A percentile compares a stretch with the other conserved stretches of the same genome.
Evolutionary conservation across 1,140 invertebrate species (phyloP).

Genomic region (Aphelenchoides besseyi): DNA sequence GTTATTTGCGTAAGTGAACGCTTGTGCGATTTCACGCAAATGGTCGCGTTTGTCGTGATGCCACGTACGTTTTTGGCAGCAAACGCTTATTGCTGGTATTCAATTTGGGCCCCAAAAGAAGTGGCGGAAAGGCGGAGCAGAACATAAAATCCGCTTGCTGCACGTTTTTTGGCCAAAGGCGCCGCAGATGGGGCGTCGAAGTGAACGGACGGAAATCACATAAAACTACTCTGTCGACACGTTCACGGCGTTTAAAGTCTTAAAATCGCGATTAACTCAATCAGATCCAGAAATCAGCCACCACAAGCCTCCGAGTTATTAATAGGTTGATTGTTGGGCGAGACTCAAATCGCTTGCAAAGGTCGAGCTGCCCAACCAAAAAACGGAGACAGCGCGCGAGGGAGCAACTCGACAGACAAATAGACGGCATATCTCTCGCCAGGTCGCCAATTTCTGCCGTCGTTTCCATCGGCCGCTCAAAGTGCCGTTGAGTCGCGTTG

Average conservation of each 20-base stretch:
- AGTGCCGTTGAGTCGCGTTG: neutral
- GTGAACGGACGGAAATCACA: neutral
- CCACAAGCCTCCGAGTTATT: too few relatives aligned
- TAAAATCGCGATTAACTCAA: too few relatives aligned
- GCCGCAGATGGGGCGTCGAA: too few relatives aligned
- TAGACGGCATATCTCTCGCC: neutral
- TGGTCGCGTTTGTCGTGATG: neutral
- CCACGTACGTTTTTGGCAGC: neutral
- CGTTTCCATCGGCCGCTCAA: neutral
- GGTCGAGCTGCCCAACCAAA: too few relatives aligned
- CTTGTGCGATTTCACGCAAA: neutral
- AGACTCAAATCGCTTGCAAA: too few relatives aligned
- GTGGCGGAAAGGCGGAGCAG: neutral
- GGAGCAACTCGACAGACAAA: neutral
- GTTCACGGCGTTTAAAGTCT: too few relatives aligned
- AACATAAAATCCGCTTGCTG: neutral
- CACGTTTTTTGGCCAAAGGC: constrained; percentile 1
- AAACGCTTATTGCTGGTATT: neutral
- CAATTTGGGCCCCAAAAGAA: constrained; percentile 2
- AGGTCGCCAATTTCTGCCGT: neutral
- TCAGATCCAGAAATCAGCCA: too few relatives aligned
- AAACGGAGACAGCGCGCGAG: neutral
- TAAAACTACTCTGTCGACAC: too few relatives aligned
- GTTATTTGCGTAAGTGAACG: neutral
- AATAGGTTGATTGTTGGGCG: too few relatives aligned